Conservation (phyloP, 64 coral and sea anemone genomes). For the Anthopleura sola region DNA sequence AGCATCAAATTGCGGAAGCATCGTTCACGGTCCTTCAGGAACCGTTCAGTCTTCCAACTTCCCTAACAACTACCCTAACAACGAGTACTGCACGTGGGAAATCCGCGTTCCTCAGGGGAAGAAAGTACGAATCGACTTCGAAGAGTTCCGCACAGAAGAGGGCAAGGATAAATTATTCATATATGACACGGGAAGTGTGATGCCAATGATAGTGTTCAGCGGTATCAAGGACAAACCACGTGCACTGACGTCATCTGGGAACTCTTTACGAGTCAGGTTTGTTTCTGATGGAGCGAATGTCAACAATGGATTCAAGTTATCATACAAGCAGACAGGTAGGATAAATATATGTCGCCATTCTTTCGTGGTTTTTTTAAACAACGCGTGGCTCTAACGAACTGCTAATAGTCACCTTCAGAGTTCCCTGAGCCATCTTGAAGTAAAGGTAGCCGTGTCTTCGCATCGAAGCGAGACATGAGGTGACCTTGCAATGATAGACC, state of each 20-base stretch:
- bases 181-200: constrained; percentile 73
- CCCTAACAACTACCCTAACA: constrained; percentile 78
- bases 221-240: constrained; percentile 84
- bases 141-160: constrained; percentile 74
- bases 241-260: constrained; percentile 82
- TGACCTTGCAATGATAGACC: too few relatives aligned
- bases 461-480: too few relatives aligned
- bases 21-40: constrained; percentile 75
- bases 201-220: constrained; percentile 75
- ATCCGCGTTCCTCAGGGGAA: constrained; percentile 85
- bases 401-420: too few relatives aligned
- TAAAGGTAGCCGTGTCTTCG: too few relatives aligned
- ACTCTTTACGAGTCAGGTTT: constrained; percentile 78
- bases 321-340: constrained; percentile 86
- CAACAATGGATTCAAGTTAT: constrained; percentile 84
- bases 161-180: constrained; percentile 68
- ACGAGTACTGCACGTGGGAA: constrained; percentile 97
- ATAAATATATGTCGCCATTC: background rate
- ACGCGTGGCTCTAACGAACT: too few relatives aligned
- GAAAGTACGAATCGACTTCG: constrained; percentile 85
- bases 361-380: too few relatives aligned
- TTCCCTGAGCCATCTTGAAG: too few relatives aligned
- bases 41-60: constrained; percentile 84
- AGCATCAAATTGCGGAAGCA: constrained; percentile 78
- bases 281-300: constrained; percentile 67